Conservation (phyloP, 2,113 vertebrate genomes). For the Neodontobutis hainanensis region DNA sequence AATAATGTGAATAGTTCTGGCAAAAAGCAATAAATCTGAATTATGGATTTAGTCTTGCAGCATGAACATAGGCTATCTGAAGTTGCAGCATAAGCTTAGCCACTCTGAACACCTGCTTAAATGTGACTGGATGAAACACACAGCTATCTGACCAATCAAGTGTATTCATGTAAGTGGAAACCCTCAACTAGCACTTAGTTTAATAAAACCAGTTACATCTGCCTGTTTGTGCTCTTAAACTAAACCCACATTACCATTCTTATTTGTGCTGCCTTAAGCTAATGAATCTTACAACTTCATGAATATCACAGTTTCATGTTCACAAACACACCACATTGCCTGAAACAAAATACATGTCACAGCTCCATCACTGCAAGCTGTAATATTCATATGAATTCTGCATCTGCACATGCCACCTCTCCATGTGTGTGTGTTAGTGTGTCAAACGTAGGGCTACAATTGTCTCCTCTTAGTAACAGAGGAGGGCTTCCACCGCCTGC, state of each 20-base stretch:
- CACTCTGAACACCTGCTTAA: conserved; percentile 4
- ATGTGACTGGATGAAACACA: conserved; percentile 3
- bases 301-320: conserved; percentile 38
- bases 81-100: conserved; percentile 6
- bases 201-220: not conserved
- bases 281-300: conserved; percentile 23
- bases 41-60: not conserved
- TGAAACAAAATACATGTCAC: conserved; percentile 45
- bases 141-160: conserved; percentile 10
- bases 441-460: conserved; percentile 59
- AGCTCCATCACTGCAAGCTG: conserved; percentile 56
- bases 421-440: conserved; percentile 59
- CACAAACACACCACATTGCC: conserved; percentile 30
- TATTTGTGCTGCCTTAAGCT: not conserved
- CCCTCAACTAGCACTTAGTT: not conserved
- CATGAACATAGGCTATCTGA: not conserved
- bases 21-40: conserved; percentile 6
- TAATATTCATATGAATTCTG: conserved; percentile 69
- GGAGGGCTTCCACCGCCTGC: conserved; percentile 62
- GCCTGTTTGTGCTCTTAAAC: not conserved
- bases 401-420: conserved; percentile 48
- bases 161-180: not conserved
- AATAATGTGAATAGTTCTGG: not conserved
- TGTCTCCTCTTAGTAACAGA: conserved; percentile 54
- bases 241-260: not conserved